These are phyloP conservation scores for Sisor rabdophorus DNA, from an alignment of 2,113 vertebrate genomes.

Conservation along the genomic window DNA sequence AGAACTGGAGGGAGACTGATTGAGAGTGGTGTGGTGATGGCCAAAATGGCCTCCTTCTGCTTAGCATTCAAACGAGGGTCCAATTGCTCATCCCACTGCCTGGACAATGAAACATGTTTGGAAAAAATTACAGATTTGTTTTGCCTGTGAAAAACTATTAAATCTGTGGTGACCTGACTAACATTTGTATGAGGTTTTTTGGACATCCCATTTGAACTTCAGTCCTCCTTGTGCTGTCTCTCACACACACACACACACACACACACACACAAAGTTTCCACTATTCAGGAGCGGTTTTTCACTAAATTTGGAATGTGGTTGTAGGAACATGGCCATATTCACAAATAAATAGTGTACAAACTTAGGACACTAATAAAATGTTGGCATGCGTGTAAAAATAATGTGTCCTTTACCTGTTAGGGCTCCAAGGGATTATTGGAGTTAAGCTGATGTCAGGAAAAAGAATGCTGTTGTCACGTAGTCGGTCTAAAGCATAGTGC, in stretches of 20 bases:
- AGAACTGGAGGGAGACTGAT: slow-evolving; percentile 90
- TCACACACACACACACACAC: too few relatives aligned
- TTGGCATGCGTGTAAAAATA: neutral
- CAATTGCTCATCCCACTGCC: slow-evolving; percentile 98
- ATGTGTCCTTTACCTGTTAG: slow-evolving; percentile 80
- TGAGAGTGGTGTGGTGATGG: slow-evolving; percentile 91
- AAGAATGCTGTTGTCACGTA: slow-evolving; percentile 90
- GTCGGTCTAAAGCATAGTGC: slow-evolving; percentile 97
- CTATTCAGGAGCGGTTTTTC: neutral
- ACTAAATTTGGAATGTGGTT: neutral
- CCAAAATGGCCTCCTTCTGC: slow-evolving; percentile 97
- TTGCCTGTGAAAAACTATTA: neutral
- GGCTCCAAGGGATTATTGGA: slow-evolving; percentile 97
- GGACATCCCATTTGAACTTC: neutral
- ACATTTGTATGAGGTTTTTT: neutral
- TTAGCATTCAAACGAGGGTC: slow-evolving; percentile 97
- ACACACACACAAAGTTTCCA: neutral
- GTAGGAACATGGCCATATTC: neutral
- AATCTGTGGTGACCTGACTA: neutral
- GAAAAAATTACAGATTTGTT: neutral
- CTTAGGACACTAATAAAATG: neutral
- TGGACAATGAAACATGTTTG: slow-evolving; percentile 55
- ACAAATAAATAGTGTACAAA: neutral
- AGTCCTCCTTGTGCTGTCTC: neutral
- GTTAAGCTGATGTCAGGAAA: slow-evolving; percentile 88